A percentile compares a stretch with the other conserved stretches of the same genome.
Evolutionary conservation across 2,888 invertebrate genomes (phyloP).

Genomic region (Chalcis sispes): DNA sequence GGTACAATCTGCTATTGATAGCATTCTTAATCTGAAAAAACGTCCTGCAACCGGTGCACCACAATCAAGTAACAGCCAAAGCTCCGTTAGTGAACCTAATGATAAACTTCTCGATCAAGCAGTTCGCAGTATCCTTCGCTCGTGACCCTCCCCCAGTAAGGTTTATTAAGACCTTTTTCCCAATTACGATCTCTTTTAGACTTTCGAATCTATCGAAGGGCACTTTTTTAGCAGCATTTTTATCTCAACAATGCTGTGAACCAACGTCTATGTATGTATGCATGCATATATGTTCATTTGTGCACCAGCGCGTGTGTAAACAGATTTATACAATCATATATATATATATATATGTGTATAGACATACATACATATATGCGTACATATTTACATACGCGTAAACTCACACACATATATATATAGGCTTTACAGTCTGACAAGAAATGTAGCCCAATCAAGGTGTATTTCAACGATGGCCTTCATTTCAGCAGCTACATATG

Average conservation of each 20-base stretch:
- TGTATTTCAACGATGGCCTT: slow-evolving; percentile 54
- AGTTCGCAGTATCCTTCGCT: slow-evolving; percentile 74
- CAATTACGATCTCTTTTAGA: not conserved
- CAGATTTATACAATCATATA: not conserved
- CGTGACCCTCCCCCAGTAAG: slow-evolving; percentile 75
- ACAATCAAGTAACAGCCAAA: slow-evolving; percentile 52
- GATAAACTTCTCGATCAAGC: slow-evolving; percentile 74
- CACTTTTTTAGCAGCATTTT: no score
- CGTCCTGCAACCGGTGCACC: slow-evolving; percentile 64
- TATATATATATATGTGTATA: not conserved
- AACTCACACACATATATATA: no score
- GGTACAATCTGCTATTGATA: slow-evolving; percentile 88
- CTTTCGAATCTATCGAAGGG: no score
- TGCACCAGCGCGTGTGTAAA: no score
- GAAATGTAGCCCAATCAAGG: slow-evolving; percentile 31
- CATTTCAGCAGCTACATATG: slow-evolving; percentile 70
- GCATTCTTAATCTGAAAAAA: slow-evolving; percentile 84
- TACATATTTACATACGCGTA: slow-evolving; percentile 13
- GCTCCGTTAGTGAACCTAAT: slow-evolving; percentile 67
- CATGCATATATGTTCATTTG: not conserved
- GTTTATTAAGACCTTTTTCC: slow-evolving; percentile 70
- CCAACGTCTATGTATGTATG: slow-evolving; percentile 62
- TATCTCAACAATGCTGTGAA: slow-evolving; percentile 70
- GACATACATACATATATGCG: not conserved
- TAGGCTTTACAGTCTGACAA: slow-evolving; percentile 32